Base-by-base conservation (phyloP, 2,113 vertebrate genomes). In the Stegostoma tigrinum region DNA sequence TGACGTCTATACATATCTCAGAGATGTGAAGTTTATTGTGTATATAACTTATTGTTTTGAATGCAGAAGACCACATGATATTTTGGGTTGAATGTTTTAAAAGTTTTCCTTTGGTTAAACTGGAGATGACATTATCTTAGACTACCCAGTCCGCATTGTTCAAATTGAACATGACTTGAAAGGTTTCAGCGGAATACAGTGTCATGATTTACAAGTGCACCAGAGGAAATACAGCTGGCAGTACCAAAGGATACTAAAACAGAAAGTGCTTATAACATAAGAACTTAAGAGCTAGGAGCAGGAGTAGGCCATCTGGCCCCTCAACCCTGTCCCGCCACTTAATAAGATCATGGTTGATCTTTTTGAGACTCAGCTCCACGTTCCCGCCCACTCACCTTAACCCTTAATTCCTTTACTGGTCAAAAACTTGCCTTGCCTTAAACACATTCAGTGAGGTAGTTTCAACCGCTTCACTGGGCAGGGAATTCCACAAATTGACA, bases 51-150 rank as follows among this genome's bases (percentile, higher is more conserved):
- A 91, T 52, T 91, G 87, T 91, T 91, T 91, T 91, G 52, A 91
- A 61, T 61, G 52, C 52, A 91, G 64, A 91, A n/a, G 87, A 19
- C 87, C 87, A 91, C 30, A 14, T 90, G 87, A 91, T 91, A 91
- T 91, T 64, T 91, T 91, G 87, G 24, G 27, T 91, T 91, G 87
- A 34, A 15, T 91, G 52, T 91, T 91, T 64, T 91, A 55, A 64
- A 34, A 91, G 55, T 64, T 15, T 61, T 91, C 52, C 64, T 83
- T 19, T 45, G 80, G 38, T 83, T n/a, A n/a, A 89, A 91, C 52
- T 91, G 87, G 87, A 91, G 64, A 91, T 90, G 55, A 34, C 87
- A 34, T 30, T 19, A 91, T n/a, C 87, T 91, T 91, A 17, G 87
- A 91, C 38, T 30, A 91, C 34, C 30, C 27, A 34, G 27, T 91